Base-by-base conservation (phyloP, 2,888 invertebrate species). In the Trichacis sp. region DNA sequence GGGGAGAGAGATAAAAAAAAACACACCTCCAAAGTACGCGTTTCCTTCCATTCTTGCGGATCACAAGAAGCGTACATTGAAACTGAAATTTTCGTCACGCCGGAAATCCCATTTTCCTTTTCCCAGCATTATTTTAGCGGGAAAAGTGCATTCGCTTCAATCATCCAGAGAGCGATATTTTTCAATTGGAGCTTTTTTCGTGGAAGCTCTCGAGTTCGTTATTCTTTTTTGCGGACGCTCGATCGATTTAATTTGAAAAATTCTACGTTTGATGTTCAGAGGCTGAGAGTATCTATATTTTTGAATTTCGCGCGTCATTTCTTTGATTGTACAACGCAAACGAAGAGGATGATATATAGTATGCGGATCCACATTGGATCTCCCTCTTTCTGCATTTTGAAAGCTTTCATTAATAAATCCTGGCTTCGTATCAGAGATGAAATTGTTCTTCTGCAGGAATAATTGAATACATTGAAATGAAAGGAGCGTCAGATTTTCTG, bases 361-460 rank as follows among this genome's bases (percentile, higher is more conserved):
- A n/a, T n/a, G n/a, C n/a, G n/a, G n/a, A n/a, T n/a, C n/a, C n/a
- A n/a, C n/a, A n/a, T n/a, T n/a, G n/a, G n/a, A n/a, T n/a, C 12
- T 40, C 40, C 12, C 40, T 40, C 15, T 4, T 33, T 33, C 9
- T n/a, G n/a, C n/a, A n/a, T 33, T 33, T 33, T n/a, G 33, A 33
- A n/a, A 33, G 33, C 33, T 42, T 45, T 24, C 29, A 29, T 46
- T 40, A 40, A 40, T 40, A 40, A 40, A 40, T 55, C 53, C 33
- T 51, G 57, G 53, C 49, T 49, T 45, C 14, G 29, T 48, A 56
- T 59, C 56, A 64, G 60, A 64, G 56, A 59, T 55, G 36, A 59
- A 60, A 53, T 56, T 60, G 46, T 45, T 59, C 38, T 29, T 53
- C 43, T 53, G 33, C 18, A 14, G 14, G 43, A 48, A 57, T 63